Base-by-base conservation (phyloP, 2,888 invertebrate species). In the Chloroclysta siterata region DNA sequence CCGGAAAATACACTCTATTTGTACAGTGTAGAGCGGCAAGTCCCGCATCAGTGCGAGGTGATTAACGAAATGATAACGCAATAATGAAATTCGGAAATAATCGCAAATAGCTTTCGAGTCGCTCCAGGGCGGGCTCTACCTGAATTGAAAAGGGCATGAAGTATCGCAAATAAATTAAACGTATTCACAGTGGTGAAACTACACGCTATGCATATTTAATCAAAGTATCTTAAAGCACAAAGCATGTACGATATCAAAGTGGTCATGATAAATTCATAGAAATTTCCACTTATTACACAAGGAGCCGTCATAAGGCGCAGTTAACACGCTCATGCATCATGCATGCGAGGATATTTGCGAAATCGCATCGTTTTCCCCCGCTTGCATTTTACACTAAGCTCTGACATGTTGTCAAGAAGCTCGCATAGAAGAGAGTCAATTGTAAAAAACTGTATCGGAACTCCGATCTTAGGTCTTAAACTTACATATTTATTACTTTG, bases 41-140 rank as follows among this genome's bases (percentile, higher is more conserved):
- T 81, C 60, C 59, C 13, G 39, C 46, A 42, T 55, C 39, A 14
- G 5, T 36, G n/a, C 2, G 36, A 44, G 53, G 77, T 81, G 81
- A 86, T 85, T 84, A 85, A 84, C 81, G 56, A 85, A 88, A 89
- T 88, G 87, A 90, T 89, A 87, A 85, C 74, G 87, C 89, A 87
- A 82, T 89, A 89, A 87, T 85, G 85, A 89, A 91, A 89, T 90
- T 88, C 80, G 86, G 80, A 89, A 89, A 90, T 90, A 89, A 91
- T 90, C 87, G 87, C 90, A 88, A 90, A 89, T 89, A 85, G 82
- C 88, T 81, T 83, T 84, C 76, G 79, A 82, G 82, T 79, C 77
- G 73, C 78, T 77, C 68, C 75, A 77, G 78, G 83, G 82, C 80
- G 81, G 83, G 72, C 71, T 80, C 81, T 83, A 82, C 81, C 81